phyloP scores from a whole-genome alignment of 2,113 vertebrate species.

The Tichodroma muraria region DNA sequence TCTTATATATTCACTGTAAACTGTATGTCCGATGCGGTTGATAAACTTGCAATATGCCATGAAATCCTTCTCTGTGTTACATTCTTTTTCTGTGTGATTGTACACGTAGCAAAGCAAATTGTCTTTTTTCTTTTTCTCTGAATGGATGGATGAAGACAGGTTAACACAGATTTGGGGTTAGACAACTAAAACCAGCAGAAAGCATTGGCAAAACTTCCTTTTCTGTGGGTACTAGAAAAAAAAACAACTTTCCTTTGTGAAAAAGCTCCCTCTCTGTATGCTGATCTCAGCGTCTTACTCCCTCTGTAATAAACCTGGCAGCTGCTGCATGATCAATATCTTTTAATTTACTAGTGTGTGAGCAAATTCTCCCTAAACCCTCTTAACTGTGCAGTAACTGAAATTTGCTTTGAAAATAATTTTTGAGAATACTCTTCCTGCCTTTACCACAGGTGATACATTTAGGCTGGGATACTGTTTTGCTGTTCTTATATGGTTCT shows the following conservation, averaged over 20 bases:
- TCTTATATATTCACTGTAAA: slow-evolving; percentile 29
- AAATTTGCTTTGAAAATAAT: neutral
- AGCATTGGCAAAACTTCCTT: neutral
- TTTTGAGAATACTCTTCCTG: neutral
- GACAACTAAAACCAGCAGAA: neutral
- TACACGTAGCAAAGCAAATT: slow-evolving; percentile 47
- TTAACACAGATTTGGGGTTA: neutral
- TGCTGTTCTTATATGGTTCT: neutral
- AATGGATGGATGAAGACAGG: neutral
- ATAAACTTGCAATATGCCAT: slow-evolving; percentile 21
- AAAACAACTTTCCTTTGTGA: neutral
- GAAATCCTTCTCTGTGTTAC: neutral
- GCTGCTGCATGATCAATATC: neutral
- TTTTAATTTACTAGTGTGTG: neutral
- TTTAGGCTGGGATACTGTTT: neutral
- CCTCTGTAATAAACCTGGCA: neutral
- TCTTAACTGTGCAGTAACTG: neutral
- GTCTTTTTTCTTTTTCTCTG: neutral
- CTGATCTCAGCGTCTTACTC: neutral
- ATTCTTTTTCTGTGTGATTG: neutral
- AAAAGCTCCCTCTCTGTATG: neutral
- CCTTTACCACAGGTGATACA: neutral
- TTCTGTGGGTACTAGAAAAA: neutral
- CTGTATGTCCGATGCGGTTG: neutral
- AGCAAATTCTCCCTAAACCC: neutral